Evolutionary conservation across 2,888 invertebrate genomes (phyloP).

Genomic region (Sturmia bella): DNA sequence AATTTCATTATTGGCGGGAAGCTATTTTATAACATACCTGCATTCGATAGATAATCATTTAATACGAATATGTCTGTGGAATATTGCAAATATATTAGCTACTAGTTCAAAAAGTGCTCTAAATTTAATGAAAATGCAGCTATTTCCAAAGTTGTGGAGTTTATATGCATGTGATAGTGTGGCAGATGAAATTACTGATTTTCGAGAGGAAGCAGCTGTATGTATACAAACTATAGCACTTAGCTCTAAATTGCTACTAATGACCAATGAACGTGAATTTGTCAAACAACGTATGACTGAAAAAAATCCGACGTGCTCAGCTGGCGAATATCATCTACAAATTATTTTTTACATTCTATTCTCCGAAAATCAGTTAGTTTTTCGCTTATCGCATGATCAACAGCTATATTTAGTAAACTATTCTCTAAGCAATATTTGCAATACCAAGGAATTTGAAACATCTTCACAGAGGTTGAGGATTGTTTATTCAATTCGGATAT

Average conservation of each 20-base stretch:
- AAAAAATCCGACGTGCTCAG: constrained; percentile 73
- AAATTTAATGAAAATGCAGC: constrained; percentile 77
- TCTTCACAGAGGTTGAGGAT: constrained; percentile 69
- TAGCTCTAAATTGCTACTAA: constrained; percentile 63
- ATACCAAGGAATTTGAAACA: constrained; percentile 62
- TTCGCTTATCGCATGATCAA: constrained; percentile 31
- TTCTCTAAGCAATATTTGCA: constrained; percentile 69
- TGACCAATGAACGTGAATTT: constrained; percentile 71
- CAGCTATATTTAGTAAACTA: constrained; percentile 71
- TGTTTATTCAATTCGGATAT: constrained; percentile 74
- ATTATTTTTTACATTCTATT: constrained; percentile 74
- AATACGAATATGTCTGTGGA: constrained; percentile 78
- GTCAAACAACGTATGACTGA: constrained; percentile 72
- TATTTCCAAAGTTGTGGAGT: constrained; percentile 77
- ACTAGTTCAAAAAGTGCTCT: constrained; percentile 75
- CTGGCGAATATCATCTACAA: constrained; percentile 75
- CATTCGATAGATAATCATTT: constrained; percentile 75
- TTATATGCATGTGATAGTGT: constrained; percentile 72
- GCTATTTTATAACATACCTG: constrained; percentile 79
- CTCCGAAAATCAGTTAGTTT: constrained; percentile 38
- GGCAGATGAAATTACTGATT: constrained; percentile 66
- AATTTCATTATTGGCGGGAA: constrained; percentile 77
- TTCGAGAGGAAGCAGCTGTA: constrained; percentile 75
- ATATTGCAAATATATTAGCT: constrained; percentile 77
- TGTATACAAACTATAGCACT: constrained; percentile 75